Conservation (phyloP, 2,797 vertebrate genomes). For the Decapterus maruadsi region DNA sequence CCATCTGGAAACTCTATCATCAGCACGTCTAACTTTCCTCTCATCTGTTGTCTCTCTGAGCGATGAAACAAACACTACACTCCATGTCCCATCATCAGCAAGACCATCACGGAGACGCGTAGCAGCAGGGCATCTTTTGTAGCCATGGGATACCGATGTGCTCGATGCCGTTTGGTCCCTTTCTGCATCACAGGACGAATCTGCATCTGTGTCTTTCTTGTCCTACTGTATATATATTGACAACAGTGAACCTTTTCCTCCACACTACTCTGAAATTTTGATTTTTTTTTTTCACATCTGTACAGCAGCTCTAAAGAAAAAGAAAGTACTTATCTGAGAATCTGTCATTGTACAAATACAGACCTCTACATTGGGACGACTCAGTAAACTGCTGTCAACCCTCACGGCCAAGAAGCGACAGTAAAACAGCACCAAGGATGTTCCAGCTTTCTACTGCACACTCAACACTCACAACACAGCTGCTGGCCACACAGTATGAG, state of each 20-base stretch:
- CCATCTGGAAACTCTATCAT: constrained; percentile 26
- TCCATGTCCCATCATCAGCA: constrained; percentile 4
- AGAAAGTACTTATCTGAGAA: background rate
- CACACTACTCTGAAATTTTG: background rate
- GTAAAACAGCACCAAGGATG: constrained; percentile 49
- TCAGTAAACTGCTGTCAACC: constrained; percentile 30
- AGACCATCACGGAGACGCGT: background rate
- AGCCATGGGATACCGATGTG: background rate
- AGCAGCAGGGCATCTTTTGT: constrained; percentile 24
- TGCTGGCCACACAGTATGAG: background rate
- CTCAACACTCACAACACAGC: background rate
- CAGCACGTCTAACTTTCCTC: background rate
- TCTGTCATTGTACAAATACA: constrained; percentile 34
- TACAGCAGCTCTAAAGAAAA: background rate
- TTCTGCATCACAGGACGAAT: constrained; percentile 2
- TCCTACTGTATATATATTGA: background rate
- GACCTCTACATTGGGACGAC: constrained; percentile 23
- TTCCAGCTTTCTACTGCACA: constrained; percentile 21
- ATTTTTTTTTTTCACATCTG: constrained; percentile 13
- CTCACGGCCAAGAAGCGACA: constrained; percentile 36
- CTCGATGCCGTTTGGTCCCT: background rate
- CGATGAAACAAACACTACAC: constrained; percentile 30
- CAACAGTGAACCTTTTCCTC: background rate
- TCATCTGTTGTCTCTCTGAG: constrained; percentile 19
- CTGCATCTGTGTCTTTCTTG: background rate